Evolutionary conservation across 64 coral and sea anemone genomes (phyloP), one percentile per base, ranked within the genome.

Genomic region (Actinia tenebrosa): DNA sequence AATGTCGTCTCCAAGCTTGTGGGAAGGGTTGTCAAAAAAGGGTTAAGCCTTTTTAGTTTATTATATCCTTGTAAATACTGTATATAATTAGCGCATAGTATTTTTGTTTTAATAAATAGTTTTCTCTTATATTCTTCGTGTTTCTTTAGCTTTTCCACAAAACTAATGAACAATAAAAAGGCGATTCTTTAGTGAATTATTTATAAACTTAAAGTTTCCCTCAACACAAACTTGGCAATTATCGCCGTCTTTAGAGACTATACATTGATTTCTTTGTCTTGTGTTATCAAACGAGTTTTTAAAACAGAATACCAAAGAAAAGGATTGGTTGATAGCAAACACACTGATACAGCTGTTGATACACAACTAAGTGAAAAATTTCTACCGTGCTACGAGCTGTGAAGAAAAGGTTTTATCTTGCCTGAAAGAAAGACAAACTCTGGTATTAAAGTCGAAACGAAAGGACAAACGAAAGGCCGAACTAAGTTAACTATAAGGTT

Each of bases 21-120:
- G 63, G 63, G 19, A 7, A n/a, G 22, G 63, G 63, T 42, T 43
- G 27, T 75, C 23, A 75, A 75, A 42, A 75, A 75, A 26, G 69
- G 69, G 8, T 66, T 20, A 25, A 66, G 0, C 15, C 20, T 64
- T 63, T 63, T 64, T 20, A 55, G 0, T 55, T 6, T 55, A 55
- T 55, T 8, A 55, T 55, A 55, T 55, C 53, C 30, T 37, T 37
- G 60, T 61, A 20, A 61, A 61, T 61, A 61, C 18, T 15, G 60
- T 61, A 16, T 61, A 50, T 50, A 50, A 50, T 61, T 11, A 19
- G 25, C 61, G 17, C 20, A 66, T 25, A 66, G 56, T 58, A 18
- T 66, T 66, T 66, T n/a, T 66, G 63, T 66, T 23, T 6, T 66
- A 66, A 66, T 66, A 66, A 66, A 66, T 66, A 66, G n/a, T 66